Base-by-base conservation (phyloP, 2,888 invertebrate species). In the Molorchus minor region DNA sequence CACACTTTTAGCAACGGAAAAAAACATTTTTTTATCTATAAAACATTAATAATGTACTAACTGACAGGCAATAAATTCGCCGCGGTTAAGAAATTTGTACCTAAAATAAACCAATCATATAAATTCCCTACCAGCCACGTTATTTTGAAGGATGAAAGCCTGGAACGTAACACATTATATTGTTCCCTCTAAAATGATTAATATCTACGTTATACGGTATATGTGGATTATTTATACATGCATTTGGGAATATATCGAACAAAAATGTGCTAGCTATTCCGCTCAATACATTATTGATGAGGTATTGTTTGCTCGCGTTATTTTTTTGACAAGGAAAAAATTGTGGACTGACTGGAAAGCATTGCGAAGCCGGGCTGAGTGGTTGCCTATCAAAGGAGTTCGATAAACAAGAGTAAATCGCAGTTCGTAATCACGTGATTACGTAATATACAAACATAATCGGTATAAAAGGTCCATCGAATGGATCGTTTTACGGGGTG, bases 221-320 rank as follows among this genome's bases (percentile, higher is more conserved):
- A 25, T n/a, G 33, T 25, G 25, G 43, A 43, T 55, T 55, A 55
- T 55, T 55, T 55, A 55, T 55, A 55, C 55, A 55, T 46, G 55
- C 46, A 55, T 55, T 46, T 25, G 43, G 43, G 43, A 19, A 43
- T 43, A 43, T 43, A 43, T 43, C 45, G 46, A 46, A 55, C 36
- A 46, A 46, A 46, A 33, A 40, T 45, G 38, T 17, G 25, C 29
- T 19, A 44, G 29, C 38, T 40, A 40, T 40, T 40, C 17, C 20
- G 40, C 19, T 55, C 45, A 55, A 55, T 55, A 55, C 55, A 55
- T 55, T 55, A 55, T 55, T 55, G 55, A 55, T 55, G 55, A 55
- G 46, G 21, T 38, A 46, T 30, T 36, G 55, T 55, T 55, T 45
- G 36, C 55, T 21, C 17, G 45, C 10, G 40, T 29, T 55, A 55